Evolutionary conservation across 1,140 invertebrate genomes (phyloP).

Genomic region (Paraescarpia echinospica): DNA sequence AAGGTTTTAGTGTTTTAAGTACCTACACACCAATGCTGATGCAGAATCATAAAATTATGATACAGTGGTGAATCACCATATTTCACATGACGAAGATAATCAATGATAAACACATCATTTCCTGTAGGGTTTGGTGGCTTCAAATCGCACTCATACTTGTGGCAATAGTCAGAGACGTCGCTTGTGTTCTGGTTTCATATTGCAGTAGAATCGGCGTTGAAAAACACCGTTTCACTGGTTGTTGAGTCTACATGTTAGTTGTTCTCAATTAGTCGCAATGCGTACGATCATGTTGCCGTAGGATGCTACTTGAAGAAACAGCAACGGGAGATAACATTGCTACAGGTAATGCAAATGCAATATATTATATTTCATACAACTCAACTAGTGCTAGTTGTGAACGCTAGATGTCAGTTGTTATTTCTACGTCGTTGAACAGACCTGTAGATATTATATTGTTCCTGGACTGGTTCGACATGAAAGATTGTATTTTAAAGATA

Average conservation of each 20-base stretch:
- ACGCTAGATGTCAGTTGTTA: background rate
- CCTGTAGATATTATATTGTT: no score
- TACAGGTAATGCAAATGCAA: background rate
- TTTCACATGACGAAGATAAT: background rate
- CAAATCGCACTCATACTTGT: background rate
- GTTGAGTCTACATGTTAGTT: background rate
- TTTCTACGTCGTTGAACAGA: background rate
- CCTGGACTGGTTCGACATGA: no score
- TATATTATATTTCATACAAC: background rate
- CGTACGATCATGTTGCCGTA: background rate
- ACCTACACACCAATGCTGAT: background rate
- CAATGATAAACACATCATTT: background rate
- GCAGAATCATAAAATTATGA: background rate
- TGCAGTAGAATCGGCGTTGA: background rate
- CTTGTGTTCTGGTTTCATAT: background rate
- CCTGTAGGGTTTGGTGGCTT: background rate
- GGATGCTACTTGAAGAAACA: background rate
- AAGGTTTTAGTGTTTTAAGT: background rate
- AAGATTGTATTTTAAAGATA: no score
- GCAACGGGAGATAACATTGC: background rate
- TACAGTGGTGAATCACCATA: background rate
- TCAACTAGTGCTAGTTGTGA: background rate
- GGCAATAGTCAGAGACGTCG: no score
- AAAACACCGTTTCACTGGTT: background rate
- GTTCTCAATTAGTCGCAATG: background rate